Evolutionary conservation across 2,797 vertebrate species (phyloP).

Genomic region (Pseudomugil gertrudae): DNA sequence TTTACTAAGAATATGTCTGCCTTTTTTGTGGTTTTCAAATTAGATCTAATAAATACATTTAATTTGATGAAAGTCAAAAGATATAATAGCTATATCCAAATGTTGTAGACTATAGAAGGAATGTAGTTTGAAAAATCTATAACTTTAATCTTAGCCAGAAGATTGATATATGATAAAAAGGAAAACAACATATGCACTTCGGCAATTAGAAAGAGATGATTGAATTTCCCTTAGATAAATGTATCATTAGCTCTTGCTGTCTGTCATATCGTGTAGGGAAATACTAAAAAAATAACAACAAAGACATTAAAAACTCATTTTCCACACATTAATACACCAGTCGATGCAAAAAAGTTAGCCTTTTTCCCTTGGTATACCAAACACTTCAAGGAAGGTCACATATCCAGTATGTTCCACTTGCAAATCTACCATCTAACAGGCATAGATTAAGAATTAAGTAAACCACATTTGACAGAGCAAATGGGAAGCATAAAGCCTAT

Average conservation of each 20-base stretch:
- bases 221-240: constrained; percentile 40
- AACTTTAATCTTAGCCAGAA: constrained; percentile 33
- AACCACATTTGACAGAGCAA: constrained; percentile 49
- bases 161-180: constrained; percentile 29
- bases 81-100: constrained; percentile 15
- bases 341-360: constrained; percentile 32
- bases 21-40: neutral
- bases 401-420: constrained; percentile 21
- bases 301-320: constrained; percentile 51
- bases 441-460: constrained; percentile 39
- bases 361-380: constrained; percentile 20
- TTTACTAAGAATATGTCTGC: neutral
- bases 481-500: constrained; percentile 27
- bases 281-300: constrained; percentile 17
- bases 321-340: constrained; percentile 27
- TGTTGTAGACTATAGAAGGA: constrained; percentile 16
- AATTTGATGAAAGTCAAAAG: neutral
- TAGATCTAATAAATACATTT: neutral
- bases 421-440: constrained; percentile 27
- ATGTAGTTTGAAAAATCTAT: constrained; percentile 30
- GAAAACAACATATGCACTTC: constrained; percentile 34
- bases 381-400: constrained; percentile 44
- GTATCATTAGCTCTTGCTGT: constrained; percentile 41
- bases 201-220: constrained; percentile 45
- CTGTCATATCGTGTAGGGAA: constrained; percentile 49